A percentile compares a stretch with the other conserved stretches of the same genome.
phyloP scores from a whole-genome alignment of 2,797 vertebrate genomes.

The Ibycter americanus region DNA sequence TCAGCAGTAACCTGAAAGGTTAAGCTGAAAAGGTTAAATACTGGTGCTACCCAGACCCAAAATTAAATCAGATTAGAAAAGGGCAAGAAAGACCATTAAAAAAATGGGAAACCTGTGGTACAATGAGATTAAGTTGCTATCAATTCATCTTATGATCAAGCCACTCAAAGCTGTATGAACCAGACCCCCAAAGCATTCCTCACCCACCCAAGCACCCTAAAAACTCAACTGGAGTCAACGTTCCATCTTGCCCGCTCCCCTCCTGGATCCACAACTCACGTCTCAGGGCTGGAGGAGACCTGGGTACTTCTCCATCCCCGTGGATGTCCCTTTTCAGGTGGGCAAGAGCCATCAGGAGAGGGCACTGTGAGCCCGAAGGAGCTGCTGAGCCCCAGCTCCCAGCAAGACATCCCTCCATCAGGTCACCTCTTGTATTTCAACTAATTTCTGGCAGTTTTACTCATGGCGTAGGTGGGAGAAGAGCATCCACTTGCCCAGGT shows the following conservation, averaged over 20 bases:
- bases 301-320: not conserved
- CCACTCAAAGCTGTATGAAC: rapidly evolving
- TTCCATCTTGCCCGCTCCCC: rapidly evolving
- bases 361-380: not conserved
- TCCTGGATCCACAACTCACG: rapidly evolving
- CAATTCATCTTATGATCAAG: no score
- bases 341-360: not conserved
- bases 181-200: not conserved
- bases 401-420: no score
- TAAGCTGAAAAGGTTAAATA: no score
- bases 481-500: no score
- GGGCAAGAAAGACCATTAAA: not conserved
- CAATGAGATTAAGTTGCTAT: not conserved
- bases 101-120: no score
- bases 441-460: not conserved
- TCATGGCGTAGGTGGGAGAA: not conserved
- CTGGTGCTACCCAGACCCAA: not conserved
- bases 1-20: not conserved
- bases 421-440: not conserved
- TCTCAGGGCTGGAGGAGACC: no score
- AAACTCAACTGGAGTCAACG: not conserved
- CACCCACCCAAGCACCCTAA: not conserved
- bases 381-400: not conserved
- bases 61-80: not conserved
- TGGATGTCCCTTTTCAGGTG: no score